phyloP scores from a whole-genome alignment of 2,113 vertebrate genomes.

The Rhinolophus sinicus region DNA sequence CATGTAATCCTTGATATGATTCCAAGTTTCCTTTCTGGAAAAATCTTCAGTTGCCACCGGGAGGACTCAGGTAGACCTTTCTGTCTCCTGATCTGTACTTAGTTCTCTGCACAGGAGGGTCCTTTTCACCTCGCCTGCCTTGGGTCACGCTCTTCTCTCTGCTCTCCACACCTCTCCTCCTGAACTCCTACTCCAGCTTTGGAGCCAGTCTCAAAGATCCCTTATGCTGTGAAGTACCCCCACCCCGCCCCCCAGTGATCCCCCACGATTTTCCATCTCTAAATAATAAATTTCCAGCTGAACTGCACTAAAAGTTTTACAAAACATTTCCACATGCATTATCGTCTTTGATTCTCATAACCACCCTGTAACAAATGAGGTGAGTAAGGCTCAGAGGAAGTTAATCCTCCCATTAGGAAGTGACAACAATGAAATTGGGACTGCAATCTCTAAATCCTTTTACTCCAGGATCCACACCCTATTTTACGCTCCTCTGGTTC shows the following conservation, averaged over 20 bases:
- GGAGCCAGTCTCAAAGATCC: neutral
- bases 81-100: neutral
- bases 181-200: neutral
- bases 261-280: neutral
- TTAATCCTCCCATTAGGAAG: neutral
- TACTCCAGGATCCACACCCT: neutral
- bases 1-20: neutral
- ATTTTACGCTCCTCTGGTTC: neutral
- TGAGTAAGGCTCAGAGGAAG: neutral
- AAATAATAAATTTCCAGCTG: neutral
- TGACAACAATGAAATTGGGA: neutral
- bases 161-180: neutral
- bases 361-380: neutral
- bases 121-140: neutral
- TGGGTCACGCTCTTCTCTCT: neutral
- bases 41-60: neutral
- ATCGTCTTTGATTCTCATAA: neutral
- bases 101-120: neutral
- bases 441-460: neutral
- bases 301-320: neutral
- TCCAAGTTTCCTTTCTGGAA: neutral
- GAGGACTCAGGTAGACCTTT: neutral
- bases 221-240: neutral
- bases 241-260: too few species aligned
- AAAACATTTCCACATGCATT: neutral